phyloP scores from a whole-genome alignment of 2,888 invertebrate species.

The Malacosoma neustria region DNA sequence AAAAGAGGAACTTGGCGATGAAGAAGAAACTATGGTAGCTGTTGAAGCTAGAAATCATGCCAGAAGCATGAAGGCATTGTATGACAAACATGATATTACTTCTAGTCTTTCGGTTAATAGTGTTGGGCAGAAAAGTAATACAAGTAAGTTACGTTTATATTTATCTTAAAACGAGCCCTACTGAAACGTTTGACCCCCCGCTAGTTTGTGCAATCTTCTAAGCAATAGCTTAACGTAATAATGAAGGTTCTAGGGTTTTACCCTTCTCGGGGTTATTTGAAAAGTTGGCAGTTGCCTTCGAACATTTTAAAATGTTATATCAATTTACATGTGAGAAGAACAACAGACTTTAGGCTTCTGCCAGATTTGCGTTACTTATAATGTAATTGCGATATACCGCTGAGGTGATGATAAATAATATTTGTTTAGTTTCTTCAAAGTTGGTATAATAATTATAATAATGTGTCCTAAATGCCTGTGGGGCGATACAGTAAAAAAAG shows the following conservation, averaged over 20 bases:
- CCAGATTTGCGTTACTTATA: no score
- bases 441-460: no score
- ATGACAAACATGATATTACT: constrained; percentile 66
- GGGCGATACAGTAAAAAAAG: no score
- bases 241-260: background rate
- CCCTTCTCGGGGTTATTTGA: background rate
- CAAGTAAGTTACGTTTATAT: constrained; percentile 32
- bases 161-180: background rate
- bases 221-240: background rate
- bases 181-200: no score
- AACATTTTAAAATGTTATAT: no score
- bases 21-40: constrained; percentile 76
- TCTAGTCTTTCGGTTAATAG: constrained; percentile 77
- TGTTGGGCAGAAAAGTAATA: constrained; percentile 65
- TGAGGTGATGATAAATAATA: no score
- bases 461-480: no score
- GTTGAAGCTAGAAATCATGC: constrained; percentile 71
- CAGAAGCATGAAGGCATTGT: constrained; percentile 49
- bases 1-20: constrained; percentile 60
- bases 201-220: background rate
- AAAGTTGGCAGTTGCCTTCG: no score
- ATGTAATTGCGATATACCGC: no score
- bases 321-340: no score
- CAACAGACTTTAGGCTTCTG: no score
- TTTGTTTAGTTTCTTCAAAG: no score